A percentile compares a stretch with the other conserved stretches of the same genome.
Evolutionary conservation across 2,797 vertebrate genomes (phyloP).

Genomic region (Moxostoma hubbsi): DNA sequence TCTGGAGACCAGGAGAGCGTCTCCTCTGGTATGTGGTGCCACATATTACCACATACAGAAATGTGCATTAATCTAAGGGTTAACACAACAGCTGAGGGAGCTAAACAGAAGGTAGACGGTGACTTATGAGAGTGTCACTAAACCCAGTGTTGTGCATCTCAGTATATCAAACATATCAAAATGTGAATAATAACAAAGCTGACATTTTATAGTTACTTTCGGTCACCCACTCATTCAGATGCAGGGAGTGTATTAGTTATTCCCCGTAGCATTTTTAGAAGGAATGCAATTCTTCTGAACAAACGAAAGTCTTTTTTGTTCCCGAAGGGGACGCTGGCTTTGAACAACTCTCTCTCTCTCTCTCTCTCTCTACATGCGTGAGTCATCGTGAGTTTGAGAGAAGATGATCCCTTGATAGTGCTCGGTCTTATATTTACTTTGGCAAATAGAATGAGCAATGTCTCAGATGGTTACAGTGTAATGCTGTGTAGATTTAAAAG

Average conservation of each 20-base stretch:
- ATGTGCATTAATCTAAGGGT: conserved; percentile 10
- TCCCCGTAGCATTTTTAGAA: conserved; percentile 35
- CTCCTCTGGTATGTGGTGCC: not conserved
- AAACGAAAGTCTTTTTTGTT: conserved; percentile 32
- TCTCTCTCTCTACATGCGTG: conserved; percentile 25
- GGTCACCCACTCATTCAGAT: conserved; percentile 42
- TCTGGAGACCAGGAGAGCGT: conserved; percentile 9
- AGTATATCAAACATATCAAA: conserved; percentile 43
- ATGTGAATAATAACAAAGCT: conserved; percentile 43
- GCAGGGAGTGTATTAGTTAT: conserved; percentile 33
- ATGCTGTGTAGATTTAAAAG: conserved; percentile 32
- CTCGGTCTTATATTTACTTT: conserved; percentile 36
- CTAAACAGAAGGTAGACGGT: conserved; percentile 31
- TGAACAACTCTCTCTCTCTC: conserved; percentile 27
- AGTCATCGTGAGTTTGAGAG: conserved; percentile 52
- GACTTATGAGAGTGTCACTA: conserved; percentile 22
- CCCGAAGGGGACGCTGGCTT: conserved; percentile 35
- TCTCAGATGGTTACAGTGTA: conserved; percentile 25
- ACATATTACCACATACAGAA: not conserved
- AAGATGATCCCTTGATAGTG: conserved; percentile 39
- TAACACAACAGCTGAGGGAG: conserved; percentile 31
- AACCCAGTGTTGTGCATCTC: conserved; percentile 11
- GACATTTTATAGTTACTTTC: conserved; percentile 50
- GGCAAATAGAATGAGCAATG: conserved; percentile 22
- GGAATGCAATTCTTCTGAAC: conserved; percentile 46